Percentiles rank a stretch among this genome's conserved stretches.
Evolutionary conservation across 2,888 invertebrate genomes (phyloP).

Genomic region (Drosophila formosana): DNA sequence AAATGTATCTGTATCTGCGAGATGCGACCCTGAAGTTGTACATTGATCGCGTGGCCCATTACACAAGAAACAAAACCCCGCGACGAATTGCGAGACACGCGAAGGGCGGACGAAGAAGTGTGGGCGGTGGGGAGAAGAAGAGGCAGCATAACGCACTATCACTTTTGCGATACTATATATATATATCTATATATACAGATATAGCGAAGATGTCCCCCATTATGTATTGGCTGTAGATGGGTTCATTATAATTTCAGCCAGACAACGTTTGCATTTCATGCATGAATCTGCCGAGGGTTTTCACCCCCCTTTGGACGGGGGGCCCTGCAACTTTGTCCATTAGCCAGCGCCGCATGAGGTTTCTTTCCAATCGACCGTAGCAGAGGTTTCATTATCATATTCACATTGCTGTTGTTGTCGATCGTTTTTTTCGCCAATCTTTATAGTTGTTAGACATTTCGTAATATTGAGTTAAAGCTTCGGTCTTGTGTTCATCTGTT

Average conservation of each 20-base stretch:
- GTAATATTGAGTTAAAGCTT: conserved; percentile 61
- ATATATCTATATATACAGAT: conserved; percentile 14
- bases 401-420: conserved; percentile 21
- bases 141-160: conserved; percentile 47
- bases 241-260: conserved; percentile 71
- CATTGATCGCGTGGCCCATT: conserved; percentile 37
- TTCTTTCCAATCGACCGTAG: conserved; percentile 75
- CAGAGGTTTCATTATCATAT: conserved; percentile 75
- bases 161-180: conserved; percentile 46
- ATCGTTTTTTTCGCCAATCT: conserved; percentile 60
- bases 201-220: conserved; percentile 47
- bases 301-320: not conserved
- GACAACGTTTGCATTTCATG: conserved; percentile 78
- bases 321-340: conserved; percentile 50
- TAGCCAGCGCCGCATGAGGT: conserved; percentile 71
- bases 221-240: conserved; percentile 49
- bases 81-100: conserved; percentile 41
- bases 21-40: conserved; percentile 56
- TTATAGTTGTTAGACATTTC: conserved; percentile 63
- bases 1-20: conserved; percentile 16
- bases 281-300: conserved; percentile 62
- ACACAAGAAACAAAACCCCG: conserved; percentile 42
- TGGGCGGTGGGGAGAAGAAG: not conserved
- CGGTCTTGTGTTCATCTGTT: conserved; percentile 40
- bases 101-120: not conserved